These are phyloP conservation scores for Archips xylosteana DNA, from an alignment of 2,888 invertebrate genomes.

Conservation along the genomic window DNA sequence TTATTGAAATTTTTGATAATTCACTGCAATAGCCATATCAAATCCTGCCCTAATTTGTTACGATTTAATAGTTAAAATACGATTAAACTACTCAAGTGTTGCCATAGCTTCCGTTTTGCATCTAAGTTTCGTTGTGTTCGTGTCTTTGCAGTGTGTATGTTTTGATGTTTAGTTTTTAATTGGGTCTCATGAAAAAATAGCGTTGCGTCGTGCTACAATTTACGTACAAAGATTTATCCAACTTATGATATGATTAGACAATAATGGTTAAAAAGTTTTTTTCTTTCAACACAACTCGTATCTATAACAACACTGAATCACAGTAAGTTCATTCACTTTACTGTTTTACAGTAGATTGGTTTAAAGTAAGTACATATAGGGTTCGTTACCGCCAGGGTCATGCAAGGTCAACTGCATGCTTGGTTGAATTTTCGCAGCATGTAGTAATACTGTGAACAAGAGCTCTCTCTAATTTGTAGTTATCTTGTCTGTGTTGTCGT, in stretches of 20 bases:
- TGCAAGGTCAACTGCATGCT: slow-evolving; percentile 4
- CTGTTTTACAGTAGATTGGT: not conserved
- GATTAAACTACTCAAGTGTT: too few relatives aligned
- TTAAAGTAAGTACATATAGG: too few relatives aligned
- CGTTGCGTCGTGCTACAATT: too few relatives aligned
- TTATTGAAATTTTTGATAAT: too few relatives aligned
- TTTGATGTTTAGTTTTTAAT: too few relatives aligned
- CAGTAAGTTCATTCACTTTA: slow-evolving; percentile 8
- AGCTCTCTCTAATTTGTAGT: not conserved
- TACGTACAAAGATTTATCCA: not conserved
- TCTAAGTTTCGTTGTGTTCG: too few relatives aligned
- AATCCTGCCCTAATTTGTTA: too few relatives aligned
- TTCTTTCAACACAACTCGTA: not conserved
- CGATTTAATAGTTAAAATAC: too few relatives aligned
- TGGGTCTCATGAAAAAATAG: too few relatives aligned
- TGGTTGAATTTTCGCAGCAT: not conserved
- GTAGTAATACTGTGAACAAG: not conserved
- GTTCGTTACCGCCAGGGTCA: slow-evolving; percentile 7
- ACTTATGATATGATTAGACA: not conserved
- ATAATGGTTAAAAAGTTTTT: not conserved
- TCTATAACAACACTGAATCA: not conserved
- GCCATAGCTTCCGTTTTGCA: too few relatives aligned
- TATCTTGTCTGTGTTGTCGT: not conserved
- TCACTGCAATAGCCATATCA: too few relatives aligned
- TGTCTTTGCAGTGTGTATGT: too few relatives aligned